phyloP scores from a whole-genome alignment of 2,797 vertebrate species.

The Phaenicophaeus curvirostris region DNA sequence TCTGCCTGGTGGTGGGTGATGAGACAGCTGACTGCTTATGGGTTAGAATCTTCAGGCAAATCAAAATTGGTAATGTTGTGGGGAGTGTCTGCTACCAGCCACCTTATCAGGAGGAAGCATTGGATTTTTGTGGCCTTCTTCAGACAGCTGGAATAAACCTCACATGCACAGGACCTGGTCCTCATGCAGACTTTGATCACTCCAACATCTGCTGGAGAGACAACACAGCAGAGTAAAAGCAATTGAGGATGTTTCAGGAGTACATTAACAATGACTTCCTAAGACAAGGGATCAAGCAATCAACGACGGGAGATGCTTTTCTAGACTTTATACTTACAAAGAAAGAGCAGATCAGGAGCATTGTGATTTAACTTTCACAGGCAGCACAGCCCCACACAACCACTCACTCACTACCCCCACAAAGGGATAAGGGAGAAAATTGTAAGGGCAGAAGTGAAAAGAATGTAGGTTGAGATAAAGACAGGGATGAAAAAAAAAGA shows the following conservation, averaged over 20 bases:
- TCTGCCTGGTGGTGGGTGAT: background rate
- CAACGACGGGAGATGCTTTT: background rate
- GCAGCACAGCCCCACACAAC: background rate
- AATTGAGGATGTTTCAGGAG: background rate
- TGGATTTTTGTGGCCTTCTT: background rate
- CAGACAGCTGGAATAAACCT: background rate
- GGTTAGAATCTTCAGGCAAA: background rate
- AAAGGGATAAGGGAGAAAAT: background rate
- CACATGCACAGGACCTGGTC: background rate
- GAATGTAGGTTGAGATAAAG: background rate
- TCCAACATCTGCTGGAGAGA: background rate
- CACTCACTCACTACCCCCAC: background rate
- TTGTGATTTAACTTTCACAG: background rate
- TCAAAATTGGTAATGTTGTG: background rate
- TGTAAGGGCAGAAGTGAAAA: background rate
- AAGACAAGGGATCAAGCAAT: background rate
- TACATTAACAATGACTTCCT: background rate
- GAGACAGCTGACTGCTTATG: background rate
- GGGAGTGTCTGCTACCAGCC: background rate
- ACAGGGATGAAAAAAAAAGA: background rate
- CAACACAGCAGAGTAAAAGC: background rate
- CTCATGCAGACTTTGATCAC: background rate
- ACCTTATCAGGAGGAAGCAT: background rate
- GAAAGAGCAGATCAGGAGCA: background rate
- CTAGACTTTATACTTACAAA: background rate